Conservation (phyloP, 2,113 vertebrate genomes). For the Scortum barcoo region DNA sequence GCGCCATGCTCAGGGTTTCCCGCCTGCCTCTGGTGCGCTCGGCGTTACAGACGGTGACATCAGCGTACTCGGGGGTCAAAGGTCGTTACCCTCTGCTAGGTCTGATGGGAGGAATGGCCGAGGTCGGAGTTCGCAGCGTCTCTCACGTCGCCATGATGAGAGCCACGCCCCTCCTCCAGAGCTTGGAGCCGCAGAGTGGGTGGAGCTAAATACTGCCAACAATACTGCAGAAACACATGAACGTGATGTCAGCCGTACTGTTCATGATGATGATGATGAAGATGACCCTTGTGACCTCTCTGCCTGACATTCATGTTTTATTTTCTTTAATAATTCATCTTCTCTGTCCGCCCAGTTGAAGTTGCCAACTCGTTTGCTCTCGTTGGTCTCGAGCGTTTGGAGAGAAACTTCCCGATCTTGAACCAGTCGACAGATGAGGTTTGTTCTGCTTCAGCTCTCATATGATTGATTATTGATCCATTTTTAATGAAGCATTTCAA, state of each 20-base stretch:
- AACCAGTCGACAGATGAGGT: conserved; percentile 83
- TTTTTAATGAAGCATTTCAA: too few relatives aligned
- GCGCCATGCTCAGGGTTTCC: conserved; percentile 58
- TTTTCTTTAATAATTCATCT: too few relatives aligned
- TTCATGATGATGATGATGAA: too few relatives aligned
- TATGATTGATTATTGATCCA: too few relatives aligned
- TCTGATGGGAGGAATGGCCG: conserved; percentile 74
- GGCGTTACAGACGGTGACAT: conserved; percentile 59
- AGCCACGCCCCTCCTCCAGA: conserved; percentile 77
- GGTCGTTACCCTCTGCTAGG: conserved; percentile 75
- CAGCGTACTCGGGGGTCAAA: conserved; percentile 69
- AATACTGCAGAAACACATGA: too few relatives aligned
- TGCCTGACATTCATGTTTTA: too few relatives aligned
- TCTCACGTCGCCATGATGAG: conserved; percentile 61
- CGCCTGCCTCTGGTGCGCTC: conserved; percentile 81
- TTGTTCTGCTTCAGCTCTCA: conserved; percentile 4
- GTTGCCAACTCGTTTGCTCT: conserved; percentile 75
- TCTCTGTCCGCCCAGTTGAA: conserved; percentile 81
- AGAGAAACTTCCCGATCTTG: conserved; percentile 79
- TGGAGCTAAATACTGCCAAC: neutral
- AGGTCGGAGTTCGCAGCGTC: conserved; percentile 68
- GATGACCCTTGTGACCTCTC: too few relatives aligned
- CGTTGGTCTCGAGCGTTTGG: conserved; percentile 77
- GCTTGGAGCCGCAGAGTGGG: conserved; percentile 82
- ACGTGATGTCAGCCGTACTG: too few relatives aligned